Conservation (phyloP, 2,797 vertebrate species). For the Bovichtus variegatus region DNA sequence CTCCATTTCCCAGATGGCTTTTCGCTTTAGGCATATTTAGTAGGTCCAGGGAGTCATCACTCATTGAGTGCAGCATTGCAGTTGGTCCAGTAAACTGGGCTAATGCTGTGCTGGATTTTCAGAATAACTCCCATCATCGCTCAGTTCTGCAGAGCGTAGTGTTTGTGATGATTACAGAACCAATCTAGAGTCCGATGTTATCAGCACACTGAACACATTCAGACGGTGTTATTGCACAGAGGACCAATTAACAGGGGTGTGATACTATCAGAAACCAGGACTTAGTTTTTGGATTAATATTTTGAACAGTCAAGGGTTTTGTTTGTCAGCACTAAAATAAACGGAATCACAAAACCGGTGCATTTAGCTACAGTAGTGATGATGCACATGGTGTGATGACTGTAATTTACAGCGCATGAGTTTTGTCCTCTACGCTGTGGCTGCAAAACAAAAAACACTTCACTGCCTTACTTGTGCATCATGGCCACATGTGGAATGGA, state of each 20-base stretch:
- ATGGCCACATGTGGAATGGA: constrained; percentile 66
- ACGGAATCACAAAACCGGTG: not conserved
- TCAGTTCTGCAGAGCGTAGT: constrained; percentile 16
- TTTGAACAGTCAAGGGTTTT: constrained; percentile 34
- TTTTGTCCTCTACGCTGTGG: constrained; percentile 41
- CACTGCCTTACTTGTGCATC: constrained; percentile 38
- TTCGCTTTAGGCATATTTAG: constrained; percentile 38
- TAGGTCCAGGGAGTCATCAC: constrained; percentile 36
- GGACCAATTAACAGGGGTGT: constrained; percentile 20
- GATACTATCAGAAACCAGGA: constrained; percentile 46
- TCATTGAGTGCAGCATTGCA: constrained; percentile 26
- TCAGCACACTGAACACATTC: constrained; percentile 37
- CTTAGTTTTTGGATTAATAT: constrained; percentile 37
- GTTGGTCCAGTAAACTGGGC: constrained; percentile 26
- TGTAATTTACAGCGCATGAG: constrained; percentile 19
- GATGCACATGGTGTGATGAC: constrained; percentile 11
- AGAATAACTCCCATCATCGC: constrained; percentile 30
- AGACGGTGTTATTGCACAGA: constrained; percentile 33
- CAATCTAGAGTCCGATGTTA: constrained; percentile 47
- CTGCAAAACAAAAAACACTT: constrained; percentile 53
- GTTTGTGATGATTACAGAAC: constrained; percentile 43
- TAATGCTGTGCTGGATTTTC: constrained; percentile 23
- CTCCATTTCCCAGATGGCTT: constrained; percentile 39
- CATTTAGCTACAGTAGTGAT: constrained; percentile 25
- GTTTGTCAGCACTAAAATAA: constrained; percentile 32